A percentile compares a stretch with the other conserved stretches of the same genome.
Evolutionary conservation across 2,888 invertebrate genomes (phyloP).

Genomic region (Reticulitermes lucifugus): DNA sequence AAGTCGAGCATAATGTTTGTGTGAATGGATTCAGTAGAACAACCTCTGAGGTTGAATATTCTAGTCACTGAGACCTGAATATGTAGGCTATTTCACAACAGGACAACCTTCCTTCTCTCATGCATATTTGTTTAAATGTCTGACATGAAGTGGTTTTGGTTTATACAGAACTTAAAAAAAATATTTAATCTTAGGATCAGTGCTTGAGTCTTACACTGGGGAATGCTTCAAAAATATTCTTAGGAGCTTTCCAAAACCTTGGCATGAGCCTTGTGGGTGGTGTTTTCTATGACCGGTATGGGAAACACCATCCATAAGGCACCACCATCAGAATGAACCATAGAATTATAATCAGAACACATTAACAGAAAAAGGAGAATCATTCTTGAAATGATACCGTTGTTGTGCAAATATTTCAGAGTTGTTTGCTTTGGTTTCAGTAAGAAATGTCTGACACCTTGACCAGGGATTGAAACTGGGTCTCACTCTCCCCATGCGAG

Average conservation of each 20-base stretch:
- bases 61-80: conserved; percentile 13
- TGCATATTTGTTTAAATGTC: background rate
- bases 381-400: too few species aligned
- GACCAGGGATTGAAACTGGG: too few species aligned
- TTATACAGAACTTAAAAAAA: background rate
- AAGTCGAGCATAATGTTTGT: conserved; percentile 19
- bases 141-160: background rate
- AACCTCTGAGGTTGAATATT: conserved; percentile 18
- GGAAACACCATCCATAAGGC: background rate
- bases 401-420: too few species aligned
- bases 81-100: background rate
- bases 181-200: background rate
- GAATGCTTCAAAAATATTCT: background rate
- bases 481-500: too few species aligned
- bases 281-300: conserved; percentile 25
- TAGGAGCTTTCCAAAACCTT: background rate
- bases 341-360: too few species aligned
- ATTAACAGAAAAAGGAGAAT: too few species aligned
- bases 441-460: too few species aligned
- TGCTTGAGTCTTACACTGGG: too few species aligned
- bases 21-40: background rate
- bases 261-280: background rate
- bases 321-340: background rate
- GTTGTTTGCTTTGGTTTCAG: too few species aligned
- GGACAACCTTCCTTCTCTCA: background rate